A percentile compares a stretch with the other conserved stretches of the same genome.
phyloP scores from a whole-genome alignment of 2,113 vertebrate species.

The Cyanoderma ruficeps region DNA sequence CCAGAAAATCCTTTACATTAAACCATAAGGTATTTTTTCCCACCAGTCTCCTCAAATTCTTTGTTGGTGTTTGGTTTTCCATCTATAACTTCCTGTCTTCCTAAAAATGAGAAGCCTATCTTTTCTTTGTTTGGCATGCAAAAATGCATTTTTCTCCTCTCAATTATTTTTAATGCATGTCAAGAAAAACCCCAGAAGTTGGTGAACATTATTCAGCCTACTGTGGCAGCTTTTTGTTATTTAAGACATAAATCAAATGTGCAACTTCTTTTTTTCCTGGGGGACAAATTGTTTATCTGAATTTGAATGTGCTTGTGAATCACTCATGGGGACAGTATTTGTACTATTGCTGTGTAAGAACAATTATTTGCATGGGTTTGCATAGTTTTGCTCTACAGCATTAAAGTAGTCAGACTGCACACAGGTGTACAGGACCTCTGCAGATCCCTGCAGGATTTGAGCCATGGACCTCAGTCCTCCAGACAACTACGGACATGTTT shows the following conservation, averaged over 20 bases:
- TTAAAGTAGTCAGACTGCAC: not conserved
- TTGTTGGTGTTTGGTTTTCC: not conserved
- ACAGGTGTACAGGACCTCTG: not conserved
- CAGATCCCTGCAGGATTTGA: not conserved
- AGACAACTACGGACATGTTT: not conserved
- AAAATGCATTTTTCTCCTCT: slow-evolving; percentile 13
- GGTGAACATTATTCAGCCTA: slow-evolving; percentile 17
- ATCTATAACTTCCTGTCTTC: not conserved
- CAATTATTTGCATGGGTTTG: slow-evolving; percentile 22
- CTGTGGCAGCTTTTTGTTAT: slow-evolving; percentile 15
- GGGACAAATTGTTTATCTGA: slow-evolving; percentile 11
- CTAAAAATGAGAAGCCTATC: not conserved
- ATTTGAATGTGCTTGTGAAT: slow-evolving; percentile 7
- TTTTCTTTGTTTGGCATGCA: not conserved
- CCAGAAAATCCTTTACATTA: not conserved
- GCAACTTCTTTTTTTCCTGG: not conserved
- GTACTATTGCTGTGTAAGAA: not conserved
- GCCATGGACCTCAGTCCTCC: not conserved
- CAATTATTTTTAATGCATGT: slow-evolving; percentile 9
- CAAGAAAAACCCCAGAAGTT: not conserved
- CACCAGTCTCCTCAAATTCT: not conserved
- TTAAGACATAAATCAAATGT: slow-evolving; percentile 36
- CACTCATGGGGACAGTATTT: not conserved
- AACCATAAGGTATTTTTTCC: not conserved
- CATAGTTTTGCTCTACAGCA: not conserved